These are phyloP conservation scores for Rhinatrema bivittatum DNA, from an alignment of 2,797 vertebrate genomes.

Conservation along the genomic window DNA sequence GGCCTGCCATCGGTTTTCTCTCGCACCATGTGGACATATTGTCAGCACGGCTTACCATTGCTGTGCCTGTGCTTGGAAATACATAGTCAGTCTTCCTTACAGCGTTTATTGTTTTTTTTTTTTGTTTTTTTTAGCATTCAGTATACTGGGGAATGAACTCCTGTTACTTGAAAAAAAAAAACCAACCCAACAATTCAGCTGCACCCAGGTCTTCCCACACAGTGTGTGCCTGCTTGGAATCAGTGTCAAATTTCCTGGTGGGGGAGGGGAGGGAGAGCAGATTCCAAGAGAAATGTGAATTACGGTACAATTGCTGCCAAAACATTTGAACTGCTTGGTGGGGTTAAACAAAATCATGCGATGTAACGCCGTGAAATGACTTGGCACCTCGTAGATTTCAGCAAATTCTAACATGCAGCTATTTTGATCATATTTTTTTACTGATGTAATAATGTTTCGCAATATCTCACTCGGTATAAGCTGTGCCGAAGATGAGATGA, in stretches of 20 bases:
- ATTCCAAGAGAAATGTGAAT: constrained; percentile 8
- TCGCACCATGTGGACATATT: too few relatives aligned
- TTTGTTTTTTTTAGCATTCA: neutral
- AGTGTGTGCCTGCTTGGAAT: neutral
- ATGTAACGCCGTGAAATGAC: constrained; percentile 6
- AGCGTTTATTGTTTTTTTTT: too few relatives aligned
- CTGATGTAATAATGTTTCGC: constrained; percentile 13
- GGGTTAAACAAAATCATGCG: constrained; percentile 15
- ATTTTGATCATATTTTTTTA: constrained; percentile 3
- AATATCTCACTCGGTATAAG: neutral
- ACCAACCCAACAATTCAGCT: constrained; percentile 5
- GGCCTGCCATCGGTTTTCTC: too few relatives aligned
- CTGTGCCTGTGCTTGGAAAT: too few relatives aligned
- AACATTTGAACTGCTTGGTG: constrained; percentile 12
- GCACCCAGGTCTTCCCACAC: too few relatives aligned
- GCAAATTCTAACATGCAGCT: constrained; percentile 9
- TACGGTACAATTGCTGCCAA: constrained; percentile 20
- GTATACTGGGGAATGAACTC: neutral
- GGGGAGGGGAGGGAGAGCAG: constrained; percentile 16
- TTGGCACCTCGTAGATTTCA: constrained; percentile 16
- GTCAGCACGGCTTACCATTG: too few relatives aligned
- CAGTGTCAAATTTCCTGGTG: accelerated
- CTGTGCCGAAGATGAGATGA: constrained; percentile 11
- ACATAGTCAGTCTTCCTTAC: too few relatives aligned
- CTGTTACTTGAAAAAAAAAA: accelerated